Evolutionary conservation across 2,113 vertebrate species (phyloP).

Genomic region (Myocastor coypus): DNA sequence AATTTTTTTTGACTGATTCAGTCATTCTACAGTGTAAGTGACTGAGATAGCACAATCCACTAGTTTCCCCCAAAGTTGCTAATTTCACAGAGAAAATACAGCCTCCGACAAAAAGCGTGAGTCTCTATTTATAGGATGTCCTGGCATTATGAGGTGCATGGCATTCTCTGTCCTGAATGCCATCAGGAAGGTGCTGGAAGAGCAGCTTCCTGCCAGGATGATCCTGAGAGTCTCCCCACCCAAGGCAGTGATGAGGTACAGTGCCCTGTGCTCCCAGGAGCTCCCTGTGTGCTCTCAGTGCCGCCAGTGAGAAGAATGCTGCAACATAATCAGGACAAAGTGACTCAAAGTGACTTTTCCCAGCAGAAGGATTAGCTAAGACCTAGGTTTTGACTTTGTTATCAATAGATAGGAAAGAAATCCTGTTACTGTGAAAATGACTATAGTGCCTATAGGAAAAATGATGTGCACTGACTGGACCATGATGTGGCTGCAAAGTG

Average conservation of each 20-base stretch:
- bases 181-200: neutral
- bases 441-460: conserved; percentile 10
- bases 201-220: neutral
- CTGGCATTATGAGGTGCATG: neutral
- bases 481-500: neutral
- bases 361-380: conserved; percentile 1
- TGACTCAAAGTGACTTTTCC: neutral
- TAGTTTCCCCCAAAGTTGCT: neutral
- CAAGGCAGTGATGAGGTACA: neutral
- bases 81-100: conserved; percentile 34
- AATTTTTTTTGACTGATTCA: conserved; percentile 47
- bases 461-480: neutral
- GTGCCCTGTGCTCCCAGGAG: neutral
- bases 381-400: neutral
- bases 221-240: neutral
- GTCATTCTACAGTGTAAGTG: neutral
- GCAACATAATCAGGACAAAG: conserved; percentile 19
- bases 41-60: neutral
- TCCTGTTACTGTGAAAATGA: neutral
- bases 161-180: neutral
- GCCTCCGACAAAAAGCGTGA: neutral
- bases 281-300: neutral
- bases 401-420: neutral
- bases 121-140: neutral
- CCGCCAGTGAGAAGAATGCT: neutral